Base-by-base conservation (phyloP, 2,888 invertebrate genomes). In the Pyrrhia umbra region DNA sequence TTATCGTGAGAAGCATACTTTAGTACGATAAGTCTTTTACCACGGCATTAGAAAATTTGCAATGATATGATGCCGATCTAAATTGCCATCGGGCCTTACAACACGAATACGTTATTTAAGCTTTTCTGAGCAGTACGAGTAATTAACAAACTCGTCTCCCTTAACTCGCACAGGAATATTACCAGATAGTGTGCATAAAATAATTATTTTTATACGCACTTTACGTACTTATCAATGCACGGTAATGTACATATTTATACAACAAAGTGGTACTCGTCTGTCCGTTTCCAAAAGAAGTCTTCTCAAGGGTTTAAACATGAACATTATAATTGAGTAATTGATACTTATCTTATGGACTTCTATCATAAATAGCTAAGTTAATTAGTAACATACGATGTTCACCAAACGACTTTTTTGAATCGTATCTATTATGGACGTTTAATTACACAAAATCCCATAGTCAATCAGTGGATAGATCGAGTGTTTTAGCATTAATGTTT, bases 391-490 rank as follows among this genome's bases (percentile, higher is more conserved):
- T 25, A 45, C 23, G 16, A 58, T 56, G 63, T 68, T 49, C 47
- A 46, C 21, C 25, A 27, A 58, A 57, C 72, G 5, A 61, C 49
- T 73, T 73, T 63, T 81, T 76, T 68, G 58, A 75, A 55, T 55
- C n/a, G 68, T 49, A 66, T 74, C 55, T 66, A 58, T 67, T 77
- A 67, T 50, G 68, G 72, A 65, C 42, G 39, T 67, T 81, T 85
- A 79, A 81, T 82, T 80, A 83, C 77, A 75, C 75, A 77, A 81
- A 82, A 83, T 82, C 79, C 77, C 77, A 81, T 81, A 76, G 69
- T 68, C 65, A 78, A 80, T 76, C 81, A 76, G 68, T 57, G 55
- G 61, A 68, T 61, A 47, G 47, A 68, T 43, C 61, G 23, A 65
- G 60, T 54, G 64, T 73, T 71, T 78, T 85, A 71, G 37, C 65